phyloP scores from a whole-genome alignment of 2,888 invertebrate genomes.

The Hemistola chrysoprasaria region DNA sequence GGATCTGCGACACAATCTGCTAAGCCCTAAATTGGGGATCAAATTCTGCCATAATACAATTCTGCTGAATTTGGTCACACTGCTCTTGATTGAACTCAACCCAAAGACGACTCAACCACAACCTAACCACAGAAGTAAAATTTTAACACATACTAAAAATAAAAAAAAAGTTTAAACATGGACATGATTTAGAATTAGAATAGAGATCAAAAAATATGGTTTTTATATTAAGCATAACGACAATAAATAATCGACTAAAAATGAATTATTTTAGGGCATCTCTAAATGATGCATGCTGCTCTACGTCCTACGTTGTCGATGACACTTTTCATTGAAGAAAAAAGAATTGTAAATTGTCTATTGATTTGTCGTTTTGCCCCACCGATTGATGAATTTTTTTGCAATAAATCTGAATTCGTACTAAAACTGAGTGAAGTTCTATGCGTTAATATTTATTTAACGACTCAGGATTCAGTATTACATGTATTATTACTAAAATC shows the following conservation, averaged over 20 bases:
- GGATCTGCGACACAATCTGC: no score
- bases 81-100: no score
- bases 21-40: no score
- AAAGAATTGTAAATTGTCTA: constrained; percentile 58
- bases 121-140: no score
- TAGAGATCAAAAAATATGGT: no score
- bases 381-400: constrained; percentile 67
- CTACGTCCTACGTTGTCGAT: constrained; percentile 36
- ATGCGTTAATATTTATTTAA: constrained; percentile 27
- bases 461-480: constrained; percentile 1
- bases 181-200: no score
- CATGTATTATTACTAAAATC: not conserved
- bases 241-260: constrained; percentile 14
- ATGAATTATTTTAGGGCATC: not conserved
- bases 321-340: constrained; percentile 20
- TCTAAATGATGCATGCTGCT: constrained; percentile 19
- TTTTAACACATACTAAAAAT: no score
- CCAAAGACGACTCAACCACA: no score
- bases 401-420: constrained; percentile 46
- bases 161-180: no score
- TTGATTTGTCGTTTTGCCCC: constrained; percentile 75
- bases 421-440: constrained; percentile 47
- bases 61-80: no score
- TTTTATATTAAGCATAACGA: no score
- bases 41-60: no score